A percentile compares a stretch with the other conserved stretches of the same genome.
These are phyloP conservation scores for Sceloporus undulatus DNA, from an alignment of 2,113 vertebrate genomes.

Conservation along the genomic window DNA sequence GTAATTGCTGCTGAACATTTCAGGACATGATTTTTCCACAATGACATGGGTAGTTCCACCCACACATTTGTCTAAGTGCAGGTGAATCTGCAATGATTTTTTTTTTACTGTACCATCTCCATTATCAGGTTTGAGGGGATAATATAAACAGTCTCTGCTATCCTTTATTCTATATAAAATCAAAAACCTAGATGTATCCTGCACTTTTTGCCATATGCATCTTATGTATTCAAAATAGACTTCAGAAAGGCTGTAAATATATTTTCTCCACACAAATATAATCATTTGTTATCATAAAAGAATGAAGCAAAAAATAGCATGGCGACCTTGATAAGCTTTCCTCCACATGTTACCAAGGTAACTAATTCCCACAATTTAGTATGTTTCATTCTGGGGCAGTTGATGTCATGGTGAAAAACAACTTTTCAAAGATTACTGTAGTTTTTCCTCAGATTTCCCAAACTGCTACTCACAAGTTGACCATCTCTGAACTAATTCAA, in stretches of 20 bases:
- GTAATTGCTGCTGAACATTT: not conserved
- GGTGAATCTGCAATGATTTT: conserved; percentile 20
- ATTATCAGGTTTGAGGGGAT: not conserved
- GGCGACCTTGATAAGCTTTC: conserved; percentile 2
- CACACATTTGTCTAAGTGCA: conserved; percentile 16
- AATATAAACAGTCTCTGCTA: not conserved
- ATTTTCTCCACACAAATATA: conserved; percentile 52
- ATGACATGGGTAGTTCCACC: not conserved
- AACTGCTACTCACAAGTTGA: not conserved
- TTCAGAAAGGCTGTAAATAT: conserved; percentile 42
- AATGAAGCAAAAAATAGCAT: conserved; percentile 45
- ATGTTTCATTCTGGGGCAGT: conserved; percentile 63
- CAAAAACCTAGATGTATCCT: conserved; percentile 25
- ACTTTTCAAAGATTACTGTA: conserved; percentile 21
- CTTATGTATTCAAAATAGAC: conserved; percentile 5
- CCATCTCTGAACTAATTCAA: not conserved
- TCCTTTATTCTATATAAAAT: conserved; percentile 18
- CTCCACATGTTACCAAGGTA: conserved; percentile 78
- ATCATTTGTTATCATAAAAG: conserved; percentile 53
- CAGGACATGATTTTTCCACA: not conserved
- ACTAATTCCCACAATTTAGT: conserved; percentile 69
- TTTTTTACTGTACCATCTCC: not conserved
- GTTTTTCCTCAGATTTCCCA: not conserved
- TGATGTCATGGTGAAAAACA: conserved; percentile 49
- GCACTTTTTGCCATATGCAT: conserved; percentile 40